Conservation (phyloP, 1,140 invertebrate species). For the Stegodyphus mimosarum region DNA sequence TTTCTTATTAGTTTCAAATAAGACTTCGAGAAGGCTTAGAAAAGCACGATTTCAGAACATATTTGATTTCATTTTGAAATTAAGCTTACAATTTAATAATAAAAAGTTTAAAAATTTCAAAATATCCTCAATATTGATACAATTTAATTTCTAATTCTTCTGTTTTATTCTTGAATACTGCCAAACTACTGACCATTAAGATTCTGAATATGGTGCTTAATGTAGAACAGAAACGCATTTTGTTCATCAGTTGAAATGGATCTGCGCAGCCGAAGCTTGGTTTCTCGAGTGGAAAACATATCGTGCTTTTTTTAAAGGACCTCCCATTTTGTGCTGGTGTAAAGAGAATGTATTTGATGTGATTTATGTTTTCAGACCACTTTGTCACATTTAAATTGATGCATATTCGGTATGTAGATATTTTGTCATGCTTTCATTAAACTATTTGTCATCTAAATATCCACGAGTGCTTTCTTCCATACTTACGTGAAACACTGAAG, state of each 20-base stretch:
- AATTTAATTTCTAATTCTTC: too few species aligned
- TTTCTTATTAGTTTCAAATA: too few species aligned
- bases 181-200: not conserved
- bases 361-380: not conserved
- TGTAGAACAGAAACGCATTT: too few species aligned
- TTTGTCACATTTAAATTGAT: not conserved
- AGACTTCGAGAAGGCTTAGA: too few species aligned
- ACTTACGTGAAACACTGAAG: too few species aligned
- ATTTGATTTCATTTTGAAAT: too few species aligned
- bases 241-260: too few species aligned
- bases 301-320: too few species aligned
- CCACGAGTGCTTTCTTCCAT: not conserved
- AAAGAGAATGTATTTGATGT: not conserved
- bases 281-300: not conserved
- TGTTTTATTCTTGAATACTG: not conserved
- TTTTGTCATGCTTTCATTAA: not conserved
- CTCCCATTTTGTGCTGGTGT: not conserved
- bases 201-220: not conserved
- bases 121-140: too few species aligned
- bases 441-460: not conserved
- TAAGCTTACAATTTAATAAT: too few species aligned
- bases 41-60: too few species aligned
- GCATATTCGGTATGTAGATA: not conserved
- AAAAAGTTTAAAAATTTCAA: too few species aligned
- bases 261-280: not conserved